phyloP scores from a whole-genome alignment of 2,888 invertebrate species.

The Octodonta nipae region DNA sequence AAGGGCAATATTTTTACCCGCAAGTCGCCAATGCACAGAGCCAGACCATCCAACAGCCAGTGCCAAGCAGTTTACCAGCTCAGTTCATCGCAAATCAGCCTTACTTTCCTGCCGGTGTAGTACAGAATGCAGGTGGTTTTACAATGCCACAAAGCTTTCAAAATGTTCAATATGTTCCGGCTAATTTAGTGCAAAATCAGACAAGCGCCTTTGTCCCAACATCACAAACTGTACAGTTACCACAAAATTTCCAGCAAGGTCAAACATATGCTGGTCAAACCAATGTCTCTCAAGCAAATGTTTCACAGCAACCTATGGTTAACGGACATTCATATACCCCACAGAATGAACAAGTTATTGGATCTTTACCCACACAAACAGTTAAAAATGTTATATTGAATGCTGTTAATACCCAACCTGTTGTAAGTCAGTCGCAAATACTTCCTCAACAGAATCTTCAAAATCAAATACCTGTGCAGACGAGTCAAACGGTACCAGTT shows the following conservation, averaged over 20 bases:
- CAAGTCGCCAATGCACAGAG: conserved; percentile 27
- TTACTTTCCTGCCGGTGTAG: conserved; percentile 27
- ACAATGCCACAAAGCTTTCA: conserved; percentile 24
- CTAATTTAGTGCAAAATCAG: conserved; percentile 30
- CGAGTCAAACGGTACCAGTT: conserved; percentile 10
- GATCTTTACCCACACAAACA: conserved; percentile 28
- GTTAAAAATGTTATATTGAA: conserved; percentile 29
- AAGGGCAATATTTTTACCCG: conserved; percentile 32
- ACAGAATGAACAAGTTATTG: conserved; percentile 19
- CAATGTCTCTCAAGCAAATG: conserved; percentile 21
- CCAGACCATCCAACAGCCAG: conserved; percentile 27
- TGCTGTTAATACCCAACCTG: conserved; percentile 14
- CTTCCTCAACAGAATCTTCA: conserved; percentile 13
- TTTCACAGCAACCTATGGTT: conserved; percentile 26
- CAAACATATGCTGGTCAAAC: conserved; percentile 32
- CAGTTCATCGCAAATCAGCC: conserved; percentile 29
- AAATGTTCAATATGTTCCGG: conserved; percentile 33
- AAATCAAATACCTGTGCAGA: conserved; percentile 12
- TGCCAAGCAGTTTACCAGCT: conserved; percentile 26
- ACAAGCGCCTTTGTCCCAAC: conserved; percentile 34
- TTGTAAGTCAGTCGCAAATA: conserved; percentile 12
- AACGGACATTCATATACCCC: conserved; percentile 31
- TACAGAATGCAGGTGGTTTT: conserved; percentile 23
- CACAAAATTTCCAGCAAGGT: conserved; percentile 30
- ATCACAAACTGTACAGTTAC: conserved; percentile 27